A percentile compares a stretch with the other conserved stretches of the same genome.
phyloP scores from a whole-genome alignment of 2,797 vertebrate species.

The Lates japonicus region DNA sequence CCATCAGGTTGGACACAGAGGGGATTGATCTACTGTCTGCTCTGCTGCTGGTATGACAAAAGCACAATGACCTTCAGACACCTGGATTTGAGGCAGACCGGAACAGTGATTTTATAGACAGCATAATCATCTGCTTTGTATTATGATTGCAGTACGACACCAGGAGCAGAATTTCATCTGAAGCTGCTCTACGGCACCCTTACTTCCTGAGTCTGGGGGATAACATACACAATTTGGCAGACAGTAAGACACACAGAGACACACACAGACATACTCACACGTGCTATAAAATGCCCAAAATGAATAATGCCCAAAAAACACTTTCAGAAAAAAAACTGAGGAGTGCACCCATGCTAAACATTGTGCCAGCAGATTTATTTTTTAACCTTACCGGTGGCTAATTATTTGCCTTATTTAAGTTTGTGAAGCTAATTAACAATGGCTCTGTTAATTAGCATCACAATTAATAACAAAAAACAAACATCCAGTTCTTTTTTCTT shows the following conservation, averaged over 20 bases:
- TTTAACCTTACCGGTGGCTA: background rate
- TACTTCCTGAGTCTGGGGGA: conserved; percentile 94
- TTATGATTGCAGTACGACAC: conserved; percentile 87
- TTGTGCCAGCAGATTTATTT: background rate
- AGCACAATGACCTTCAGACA: background rate
- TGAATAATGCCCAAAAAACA: no score
- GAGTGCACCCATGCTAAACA: background rate
- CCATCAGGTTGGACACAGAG: conserved; percentile 91
- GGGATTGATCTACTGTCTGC: conserved; percentile 91
- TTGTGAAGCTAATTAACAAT: no score
- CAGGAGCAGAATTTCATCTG: conserved; percentile 88
- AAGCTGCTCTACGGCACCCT: conserved; percentile 88
- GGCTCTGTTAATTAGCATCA: no score
- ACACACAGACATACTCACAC: conserved; percentile 12
- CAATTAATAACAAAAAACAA: no score
- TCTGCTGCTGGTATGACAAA: conserved; percentile 88
- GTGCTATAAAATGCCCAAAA: background rate
- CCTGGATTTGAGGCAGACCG: no score
- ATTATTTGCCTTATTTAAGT: background rate
- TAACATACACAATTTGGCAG: conserved; percentile 89
- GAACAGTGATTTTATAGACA: background rate
- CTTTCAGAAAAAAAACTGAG: background rate
- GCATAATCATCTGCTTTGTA: conserved; percentile 25
- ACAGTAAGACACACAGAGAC: conserved; percentile 88
- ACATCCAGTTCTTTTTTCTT: no score